Percentiles rank a stretch among this genome's conserved stretches.
These are phyloP conservation scores for Brenthis daphne DNA, from an alignment of 2,888 invertebrate genomes.

Conservation along the genomic window DNA sequence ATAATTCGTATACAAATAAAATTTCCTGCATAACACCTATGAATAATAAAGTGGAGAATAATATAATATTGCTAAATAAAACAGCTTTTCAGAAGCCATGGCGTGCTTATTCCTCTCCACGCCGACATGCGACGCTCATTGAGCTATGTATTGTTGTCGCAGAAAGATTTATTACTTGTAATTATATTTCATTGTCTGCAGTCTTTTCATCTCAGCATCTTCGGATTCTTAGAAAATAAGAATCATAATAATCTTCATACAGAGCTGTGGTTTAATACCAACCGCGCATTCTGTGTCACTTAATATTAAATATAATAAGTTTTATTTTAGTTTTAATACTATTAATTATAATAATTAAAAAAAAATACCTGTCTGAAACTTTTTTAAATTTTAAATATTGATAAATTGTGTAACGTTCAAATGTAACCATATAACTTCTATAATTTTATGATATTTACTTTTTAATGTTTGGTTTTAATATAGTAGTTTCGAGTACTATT, in stretches of 20 bases:
- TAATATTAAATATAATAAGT: not conserved
- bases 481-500: too few species aligned
- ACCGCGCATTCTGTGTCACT: not conserved
- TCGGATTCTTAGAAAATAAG: conserved; percentile 34
- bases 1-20: too few species aligned
- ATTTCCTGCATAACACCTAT: too few species aligned
- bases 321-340: too few species aligned
- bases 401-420: too few species aligned
- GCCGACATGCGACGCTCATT: conserved; percentile 78
- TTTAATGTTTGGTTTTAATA: too few species aligned
- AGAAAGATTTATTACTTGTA: conserved; percentile 82
- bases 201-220: conserved; percentile 50
- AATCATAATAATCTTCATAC: conserved; percentile 55
- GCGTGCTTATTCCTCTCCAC: conserved; percentile 45
- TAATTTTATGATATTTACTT: too few species aligned
- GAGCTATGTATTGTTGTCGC: conserved; percentile 75
- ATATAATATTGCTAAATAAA: not conserved
- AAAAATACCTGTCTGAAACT: too few species aligned
- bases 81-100: not conserved
- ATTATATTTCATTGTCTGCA: conserved; percentile 80
- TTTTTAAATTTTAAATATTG: too few species aligned
- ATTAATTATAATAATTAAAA: too few species aligned
- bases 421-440: too few species aligned
- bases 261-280: conserved; percentile 60
- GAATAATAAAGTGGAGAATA: too few species aligned